Evolutionary conservation across 2,113 vertebrate species (phyloP).

Genomic region (Lepus europaeus): DNA sequence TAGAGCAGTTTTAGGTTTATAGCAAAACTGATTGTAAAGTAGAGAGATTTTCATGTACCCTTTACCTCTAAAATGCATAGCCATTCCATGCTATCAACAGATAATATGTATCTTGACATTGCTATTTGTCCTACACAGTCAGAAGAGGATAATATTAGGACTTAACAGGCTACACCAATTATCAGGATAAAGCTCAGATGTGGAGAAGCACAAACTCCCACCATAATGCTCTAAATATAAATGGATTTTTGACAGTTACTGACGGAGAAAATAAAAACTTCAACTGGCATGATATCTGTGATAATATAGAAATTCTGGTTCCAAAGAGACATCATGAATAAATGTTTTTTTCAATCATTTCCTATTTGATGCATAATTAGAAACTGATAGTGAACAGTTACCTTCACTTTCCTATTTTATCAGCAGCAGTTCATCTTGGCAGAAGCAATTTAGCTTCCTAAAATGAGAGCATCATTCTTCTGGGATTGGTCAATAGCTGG

Average conservation of each 20-base stretch:
- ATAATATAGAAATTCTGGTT: slow-evolving; percentile 80
- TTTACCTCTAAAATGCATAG: background rate
- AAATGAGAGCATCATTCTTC: slow-evolving; percentile 15
- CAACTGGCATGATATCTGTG: slow-evolving; percentile 67
- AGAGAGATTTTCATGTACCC: background rate
- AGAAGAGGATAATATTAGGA: slow-evolving; percentile 67
- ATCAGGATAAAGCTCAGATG: slow-evolving; percentile 66
- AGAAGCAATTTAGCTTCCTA: slow-evolving; percentile 59
- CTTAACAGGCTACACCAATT: slow-evolving; percentile 61
- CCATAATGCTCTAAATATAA: slow-evolving; percentile 70
- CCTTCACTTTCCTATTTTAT: slow-evolving; percentile 64
- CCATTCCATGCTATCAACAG: background rate
- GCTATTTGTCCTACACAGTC: slow-evolving; percentile 65
- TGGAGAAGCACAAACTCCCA: slow-evolving; percentile 60
- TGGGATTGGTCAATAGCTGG: slow-evolving; percentile 19
- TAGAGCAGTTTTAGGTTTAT: background rate
- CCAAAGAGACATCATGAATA: slow-evolving; percentile 73
- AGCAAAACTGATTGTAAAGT: background rate
- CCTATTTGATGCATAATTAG: slow-evolving; percentile 70
- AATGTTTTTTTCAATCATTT: slow-evolving; percentile 71
- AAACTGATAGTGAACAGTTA: slow-evolving; percentile 70
- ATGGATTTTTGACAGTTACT: slow-evolving; percentile 76
- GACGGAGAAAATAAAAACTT: slow-evolving; percentile 66
- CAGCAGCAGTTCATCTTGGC: slow-evolving; percentile 62
- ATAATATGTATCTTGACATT: slow-evolving; percentile 65